A percentile compares a stretch with the other conserved stretches of the same genome.
phyloP scores from a whole-genome alignment of 2,888 invertebrate species.

The Dolichomitus sp. region DNA sequence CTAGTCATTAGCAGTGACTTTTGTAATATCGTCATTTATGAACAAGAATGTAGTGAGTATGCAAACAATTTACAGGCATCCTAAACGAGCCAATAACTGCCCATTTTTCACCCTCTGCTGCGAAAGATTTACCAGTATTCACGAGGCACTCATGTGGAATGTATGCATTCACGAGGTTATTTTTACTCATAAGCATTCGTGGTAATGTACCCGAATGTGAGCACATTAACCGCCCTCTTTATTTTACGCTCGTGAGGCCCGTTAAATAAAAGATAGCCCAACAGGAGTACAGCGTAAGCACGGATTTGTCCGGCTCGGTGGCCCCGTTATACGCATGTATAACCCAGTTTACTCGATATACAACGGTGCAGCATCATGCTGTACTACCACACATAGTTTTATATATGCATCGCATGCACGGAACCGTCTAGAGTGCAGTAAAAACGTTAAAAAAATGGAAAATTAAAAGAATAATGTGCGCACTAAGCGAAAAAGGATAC shows the following conservation, averaged over 20 bases:
- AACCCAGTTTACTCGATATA: constrained; percentile 28
- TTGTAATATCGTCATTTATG: not conserved
- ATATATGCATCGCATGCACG: not conserved
- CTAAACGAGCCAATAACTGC: constrained; percentile 9
- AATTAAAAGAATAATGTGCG: constrained; percentile 25
- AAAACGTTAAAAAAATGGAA: constrained; percentile 28
- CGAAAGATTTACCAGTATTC: not conserved
- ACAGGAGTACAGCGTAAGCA: constrained; percentile 5
- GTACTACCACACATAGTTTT: not conserved
- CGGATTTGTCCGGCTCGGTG: constrained; percentile 14
- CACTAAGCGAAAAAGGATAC: constrained; percentile 11
- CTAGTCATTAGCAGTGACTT: not conserved
- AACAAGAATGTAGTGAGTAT: not conserved
- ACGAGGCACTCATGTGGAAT: not conserved
- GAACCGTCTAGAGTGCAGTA: constrained; percentile 7
- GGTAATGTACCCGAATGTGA: constrained; percentile 13
- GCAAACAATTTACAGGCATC: not conserved
- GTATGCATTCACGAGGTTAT: not conserved
- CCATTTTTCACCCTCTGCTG: too few species aligned
- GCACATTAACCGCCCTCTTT: constrained; percentile 30
- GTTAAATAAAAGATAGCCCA: constrained; percentile 40
- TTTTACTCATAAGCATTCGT: constrained; percentile 1
- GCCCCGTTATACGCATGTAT: constrained; percentile 27
- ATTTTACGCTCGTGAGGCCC: constrained; percentile 35
- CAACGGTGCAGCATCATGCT: not conserved